Evolutionary conservation across 2,113 vertebrate genomes (phyloP).

Genomic region (Myrmecophaga tridactyla): DNA sequence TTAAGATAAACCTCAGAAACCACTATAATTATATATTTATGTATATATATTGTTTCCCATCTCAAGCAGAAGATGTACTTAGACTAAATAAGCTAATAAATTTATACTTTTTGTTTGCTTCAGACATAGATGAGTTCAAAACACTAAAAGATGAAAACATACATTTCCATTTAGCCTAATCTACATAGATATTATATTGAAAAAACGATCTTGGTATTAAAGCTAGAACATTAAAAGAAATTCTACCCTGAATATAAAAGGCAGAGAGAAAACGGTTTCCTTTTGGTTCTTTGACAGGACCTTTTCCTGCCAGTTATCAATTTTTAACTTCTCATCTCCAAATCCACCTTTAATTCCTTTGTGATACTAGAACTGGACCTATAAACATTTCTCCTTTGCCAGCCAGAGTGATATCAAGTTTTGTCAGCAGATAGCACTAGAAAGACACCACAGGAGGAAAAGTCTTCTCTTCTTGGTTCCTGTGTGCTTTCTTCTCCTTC

Average conservation of each 20-base stretch:
- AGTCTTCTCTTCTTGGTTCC: neutral
- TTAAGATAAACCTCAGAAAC: constrained; percentile 55
- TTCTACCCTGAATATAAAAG: neutral
- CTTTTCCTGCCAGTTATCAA: neutral
- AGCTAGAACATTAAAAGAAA: neutral
- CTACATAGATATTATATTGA: constrained; percentile 21
- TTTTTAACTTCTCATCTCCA: neutral
- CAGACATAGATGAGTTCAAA: constrained; percentile 33
- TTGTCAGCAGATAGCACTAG: neutral
- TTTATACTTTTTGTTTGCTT: constrained; percentile 25
- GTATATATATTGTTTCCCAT: constrained; percentile 47
- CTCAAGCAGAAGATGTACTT: constrained; percentile 43
- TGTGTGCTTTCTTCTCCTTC: neutral
- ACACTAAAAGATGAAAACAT: constrained; percentile 47
- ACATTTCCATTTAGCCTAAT: constrained; percentile 27
- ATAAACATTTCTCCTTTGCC: neutral
- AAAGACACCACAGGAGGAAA: neutral
- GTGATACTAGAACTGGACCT: neutral
- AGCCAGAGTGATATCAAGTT: neutral
- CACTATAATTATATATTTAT: constrained; percentile 54
- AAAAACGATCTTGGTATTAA: constrained; percentile 37
- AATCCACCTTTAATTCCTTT: neutral
- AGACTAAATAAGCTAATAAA: constrained; percentile 41
- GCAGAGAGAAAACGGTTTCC: neutral
- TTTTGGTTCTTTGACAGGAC: neutral